These are phyloP conservation scores for Saguinus imperator DNA, from an alignment of 2,113 vertebrate genomes.

Conservation along the genomic window DNA sequence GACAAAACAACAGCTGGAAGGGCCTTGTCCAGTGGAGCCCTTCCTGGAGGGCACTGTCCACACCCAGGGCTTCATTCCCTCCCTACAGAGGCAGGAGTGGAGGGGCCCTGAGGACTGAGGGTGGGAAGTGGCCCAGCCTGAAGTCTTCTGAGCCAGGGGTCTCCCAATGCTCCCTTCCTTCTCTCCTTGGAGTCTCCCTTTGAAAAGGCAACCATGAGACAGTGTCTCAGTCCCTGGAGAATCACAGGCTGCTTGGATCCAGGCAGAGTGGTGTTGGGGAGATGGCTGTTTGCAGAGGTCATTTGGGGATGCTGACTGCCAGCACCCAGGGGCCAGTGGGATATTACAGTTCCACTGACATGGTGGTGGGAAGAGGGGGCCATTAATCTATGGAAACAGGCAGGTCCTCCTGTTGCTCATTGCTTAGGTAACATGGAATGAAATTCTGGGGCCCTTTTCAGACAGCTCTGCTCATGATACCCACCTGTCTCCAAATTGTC, in stretches of 20 bases:
- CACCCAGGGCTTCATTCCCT: not conserved
- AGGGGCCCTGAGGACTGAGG: not conserved
- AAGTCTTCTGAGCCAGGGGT: not conserved
- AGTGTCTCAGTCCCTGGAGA: no score
- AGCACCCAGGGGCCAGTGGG: not conserved
- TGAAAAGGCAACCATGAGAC: not conserved
- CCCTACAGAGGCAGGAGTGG: not conserved
- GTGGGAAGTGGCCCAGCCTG: not conserved
- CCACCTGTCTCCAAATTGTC: not conserved
- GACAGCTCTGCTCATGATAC: not conserved
- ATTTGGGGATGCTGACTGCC: not conserved
- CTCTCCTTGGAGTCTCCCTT: not conserved
- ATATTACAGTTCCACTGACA: fast-evolving
- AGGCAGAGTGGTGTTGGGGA: not conserved
- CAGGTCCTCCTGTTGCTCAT: not conserved
- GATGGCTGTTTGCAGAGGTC: not conserved
- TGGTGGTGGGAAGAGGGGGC: no score
- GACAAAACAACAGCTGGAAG: not conserved
- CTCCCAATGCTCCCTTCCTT: not conserved
- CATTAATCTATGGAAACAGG: not conserved
- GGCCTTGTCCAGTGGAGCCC: not conserved
- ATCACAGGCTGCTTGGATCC: not conserved
- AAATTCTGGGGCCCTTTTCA: not conserved
- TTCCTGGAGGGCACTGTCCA: not conserved
- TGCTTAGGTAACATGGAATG: not conserved